Base-by-base conservation (phyloP, 2,888 invertebrate genomes). In the Acronicta leporina region DNA sequence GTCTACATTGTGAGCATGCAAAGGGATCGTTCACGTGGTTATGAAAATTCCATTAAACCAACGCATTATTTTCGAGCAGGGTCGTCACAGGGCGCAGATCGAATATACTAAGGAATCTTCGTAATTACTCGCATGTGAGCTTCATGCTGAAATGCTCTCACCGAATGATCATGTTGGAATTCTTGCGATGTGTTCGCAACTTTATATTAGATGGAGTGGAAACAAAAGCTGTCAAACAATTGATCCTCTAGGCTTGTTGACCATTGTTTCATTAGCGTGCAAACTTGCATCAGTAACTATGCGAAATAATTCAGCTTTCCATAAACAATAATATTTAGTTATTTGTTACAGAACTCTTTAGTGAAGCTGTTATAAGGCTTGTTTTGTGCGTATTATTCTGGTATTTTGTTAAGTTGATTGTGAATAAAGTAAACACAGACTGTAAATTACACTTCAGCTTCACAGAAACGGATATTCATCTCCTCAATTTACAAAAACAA, bases 141-240 rank as follows among this genome's bases (percentile, higher is more conserved):
- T 4, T 20, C 20, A 4, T 20, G 20, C 30, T 30, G 1, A 30
- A 30, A 30, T 33, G 11, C 33, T 33, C 11, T 33, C 33, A 11
- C 6, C n/a, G 35, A 35, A 13, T 13, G 35, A 5, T 35, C 13
- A 7, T 13, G 13, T 11, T 13, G 11, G 13, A 13, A 35, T 1
- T 3, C 35, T 13, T 11, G 35, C 35, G 11, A 4, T 33, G 11
- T 33, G 33, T 0, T 4, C 10, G 2, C 33, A 11, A 0, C 38
- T 38, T 38, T 38, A 44, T 16, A 48, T n/a, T n/a, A n/a, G n/a
- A n/a, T n/a, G n/a, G 20, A 41, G 30, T 48, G 50, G 33, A 55
- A 68, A 69, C 78, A 76, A 75, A 77, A 77, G 75, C 62, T 64
- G 46, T 46, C 46, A 63, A 40, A 77, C 75, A 77, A 76, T 72